Percentiles rank a stretch among this genome's conserved stretches.
phyloP scores from a whole-genome alignment of 2,113 vertebrate genomes.

The Chaetodon auriga region DNA sequence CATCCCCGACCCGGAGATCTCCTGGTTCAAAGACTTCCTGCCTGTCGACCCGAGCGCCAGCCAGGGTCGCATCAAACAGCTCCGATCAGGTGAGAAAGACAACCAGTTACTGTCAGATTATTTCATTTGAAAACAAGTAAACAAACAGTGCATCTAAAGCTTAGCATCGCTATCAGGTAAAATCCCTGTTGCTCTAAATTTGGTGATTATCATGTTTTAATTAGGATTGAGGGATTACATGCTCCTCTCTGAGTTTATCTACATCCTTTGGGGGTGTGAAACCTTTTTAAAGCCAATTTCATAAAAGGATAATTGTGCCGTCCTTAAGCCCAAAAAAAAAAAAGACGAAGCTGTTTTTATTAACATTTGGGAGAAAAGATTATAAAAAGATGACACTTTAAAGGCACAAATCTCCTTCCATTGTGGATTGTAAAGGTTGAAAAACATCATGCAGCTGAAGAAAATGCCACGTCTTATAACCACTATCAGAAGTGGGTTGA shows the following conservation, averaged over 20 bases:
- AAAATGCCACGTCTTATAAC: neutral
- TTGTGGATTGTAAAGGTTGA: conserved; percentile 14
- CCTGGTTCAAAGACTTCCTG: conserved; percentile 99
- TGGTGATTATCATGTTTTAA: conserved; percentile 72
- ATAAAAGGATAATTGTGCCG: conserved; percentile 62
- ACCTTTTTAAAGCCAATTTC: conserved; percentile 72
- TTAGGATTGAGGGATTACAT: conserved; percentile 75
- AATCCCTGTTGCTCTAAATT: conserved; percentile 68
- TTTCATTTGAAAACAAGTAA: conserved; percentile 20
- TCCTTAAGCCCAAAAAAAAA: conserved; percentile 44
- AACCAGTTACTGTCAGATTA: neutral
- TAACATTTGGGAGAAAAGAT: conserved; percentile 61
- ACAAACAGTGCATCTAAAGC: conserved; percentile 44
- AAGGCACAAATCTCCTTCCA: conserved; percentile 35
- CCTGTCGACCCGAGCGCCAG: conserved; percentile 92
- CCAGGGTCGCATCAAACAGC: conserved; percentile 95
- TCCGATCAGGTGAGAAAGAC: conserved; percentile 90
- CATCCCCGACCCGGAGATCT: conserved; percentile 97
- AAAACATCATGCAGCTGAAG: neutral
- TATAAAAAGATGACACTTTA: conserved; percentile 35
- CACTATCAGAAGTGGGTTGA: neutral
- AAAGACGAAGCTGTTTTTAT: conserved; percentile 49
- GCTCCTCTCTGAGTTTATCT: conserved; percentile 67
- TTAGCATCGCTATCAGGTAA: conserved; percentile 47
- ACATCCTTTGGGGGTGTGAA: conserved; percentile 63